Percentiles rank a stretch among this genome's conserved stretches.
These are phyloP conservation scores for Cichladusa arquata DNA, from an alignment of 2,113 vertebrate species.

Conservation along the genomic window DNA sequence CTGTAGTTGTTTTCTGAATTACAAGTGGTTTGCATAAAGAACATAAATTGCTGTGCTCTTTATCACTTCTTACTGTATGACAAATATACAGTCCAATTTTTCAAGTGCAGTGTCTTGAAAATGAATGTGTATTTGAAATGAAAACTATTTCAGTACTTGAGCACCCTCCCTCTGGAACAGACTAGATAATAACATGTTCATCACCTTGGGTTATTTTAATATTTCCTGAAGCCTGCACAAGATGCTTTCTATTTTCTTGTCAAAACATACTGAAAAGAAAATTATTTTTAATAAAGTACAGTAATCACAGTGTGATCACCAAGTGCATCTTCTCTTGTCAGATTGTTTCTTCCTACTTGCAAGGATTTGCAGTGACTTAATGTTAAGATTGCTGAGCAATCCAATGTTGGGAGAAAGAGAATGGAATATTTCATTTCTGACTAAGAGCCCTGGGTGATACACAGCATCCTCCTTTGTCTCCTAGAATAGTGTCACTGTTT, in stretches of 20 bases:
- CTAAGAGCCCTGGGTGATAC: background rate
- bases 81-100: conserved; percentile 34
- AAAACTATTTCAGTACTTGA: conserved; percentile 54
- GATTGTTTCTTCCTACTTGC: conserved; percentile 1
- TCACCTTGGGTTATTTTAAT: conserved; percentile 56
- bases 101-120: conserved; percentile 41
- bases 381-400: conserved; percentile 10
- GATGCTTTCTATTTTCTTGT: conserved; percentile 64
- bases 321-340: conserved; percentile 33
- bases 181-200: conserved; percentile 51
- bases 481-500: background rate
- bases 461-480: background rate
- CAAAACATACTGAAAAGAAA: conserved; percentile 60
- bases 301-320: conserved; percentile 23
- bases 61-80: conserved; percentile 43
- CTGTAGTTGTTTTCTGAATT: conserved; percentile 45
- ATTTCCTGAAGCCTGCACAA: conserved; percentile 48
- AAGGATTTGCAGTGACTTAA: conserved; percentile 13
- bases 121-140: conserved; percentile 36
- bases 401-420: background rate
- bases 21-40: conserved; percentile 33
- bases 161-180: conserved; percentile 32
- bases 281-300: conserved; percentile 66
- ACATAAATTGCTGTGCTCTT: conserved; percentile 44
- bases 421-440: background rate